Percentiles rank a stretch among this genome's conserved stretches.
These are phyloP conservation scores for Epirrita christyi DNA, from an alignment of 2,888 invertebrate genomes.

Conservation along the genomic window DNA sequence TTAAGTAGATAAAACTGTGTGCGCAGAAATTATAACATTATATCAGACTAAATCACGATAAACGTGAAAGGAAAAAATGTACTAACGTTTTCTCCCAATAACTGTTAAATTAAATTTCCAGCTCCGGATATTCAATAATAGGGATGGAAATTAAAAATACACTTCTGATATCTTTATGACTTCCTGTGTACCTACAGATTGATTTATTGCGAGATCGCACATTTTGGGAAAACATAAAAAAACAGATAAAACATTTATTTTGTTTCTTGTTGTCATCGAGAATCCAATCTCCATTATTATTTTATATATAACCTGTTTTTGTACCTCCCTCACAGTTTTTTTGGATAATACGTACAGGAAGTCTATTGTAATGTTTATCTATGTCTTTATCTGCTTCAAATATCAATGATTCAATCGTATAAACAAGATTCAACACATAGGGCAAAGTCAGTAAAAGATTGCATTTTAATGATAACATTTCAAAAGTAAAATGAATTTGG, in stretches of 20 bases:
- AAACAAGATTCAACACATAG: slow-evolving; percentile 11
- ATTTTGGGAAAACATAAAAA: background rate
- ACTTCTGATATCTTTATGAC: slow-evolving; percentile 21
- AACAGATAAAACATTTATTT: background rate
- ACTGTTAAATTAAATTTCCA: slow-evolving; percentile 43
- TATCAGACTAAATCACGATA: slow-evolving; percentile 8
- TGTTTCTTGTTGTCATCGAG: background rate
- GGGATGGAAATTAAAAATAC: slow-evolving; percentile 32
- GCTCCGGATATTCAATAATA: slow-evolving; percentile 44
- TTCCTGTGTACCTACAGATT: slow-evolving; percentile 10
- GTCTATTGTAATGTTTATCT: slow-evolving; percentile 6
- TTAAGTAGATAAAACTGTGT: background rate
- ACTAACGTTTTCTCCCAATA: slow-evolving; percentile 20
- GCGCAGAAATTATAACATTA: slow-evolving; percentile 2
- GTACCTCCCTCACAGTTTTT: too few relatives aligned
- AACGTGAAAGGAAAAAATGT: slow-evolving; percentile 1
- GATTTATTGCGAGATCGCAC: background rate
- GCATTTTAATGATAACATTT: slow-evolving; percentile 14
- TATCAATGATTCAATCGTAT: slow-evolving; percentile 11
- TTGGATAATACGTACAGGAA: background rate
- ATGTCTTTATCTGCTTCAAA: slow-evolving; percentile 4
- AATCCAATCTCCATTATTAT: background rate
- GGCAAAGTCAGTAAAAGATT: slow-evolving; percentile 12
- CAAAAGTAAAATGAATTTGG: slow-evolving; percentile 18
- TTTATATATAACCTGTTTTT: background rate